A percentile compares a stretch with the other conserved stretches of the same genome.
These are phyloP conservation scores for Zootermopsis nevadensis DNA, from an alignment of 2,888 invertebrate species.

Conservation along the genomic window DNA sequence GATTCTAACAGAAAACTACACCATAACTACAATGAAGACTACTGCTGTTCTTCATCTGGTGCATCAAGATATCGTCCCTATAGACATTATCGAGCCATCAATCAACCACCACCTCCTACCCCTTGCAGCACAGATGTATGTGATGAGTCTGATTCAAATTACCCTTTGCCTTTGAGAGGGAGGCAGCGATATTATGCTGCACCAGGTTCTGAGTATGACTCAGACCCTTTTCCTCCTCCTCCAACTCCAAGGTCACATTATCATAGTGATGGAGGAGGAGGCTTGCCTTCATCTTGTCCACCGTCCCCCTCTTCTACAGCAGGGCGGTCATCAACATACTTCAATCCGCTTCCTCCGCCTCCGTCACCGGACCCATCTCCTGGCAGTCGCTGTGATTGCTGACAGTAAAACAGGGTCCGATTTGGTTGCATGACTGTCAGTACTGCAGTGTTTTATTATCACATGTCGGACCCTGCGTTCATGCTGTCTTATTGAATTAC, in stretches of 20 bases:
- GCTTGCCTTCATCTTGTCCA: conserved; percentile 70
- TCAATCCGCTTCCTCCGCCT: conserved; percentile 85
- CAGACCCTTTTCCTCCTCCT: conserved; percentile 79
- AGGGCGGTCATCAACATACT: conserved; percentile 78
- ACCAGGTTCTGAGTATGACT: conserved; percentile 69
- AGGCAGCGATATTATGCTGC: conserved; percentile 49
- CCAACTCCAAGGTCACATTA: conserved; percentile 81
- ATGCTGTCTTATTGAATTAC: neutral
- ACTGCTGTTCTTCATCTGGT: conserved; percentile 61
- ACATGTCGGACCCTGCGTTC: conserved; percentile 32
- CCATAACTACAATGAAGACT: conserved; percentile 54
- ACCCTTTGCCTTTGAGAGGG: conserved; percentile 62
- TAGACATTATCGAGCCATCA: conserved; percentile 79
- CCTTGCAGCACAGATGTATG: conserved; percentile 96
- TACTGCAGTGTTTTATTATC: neutral
- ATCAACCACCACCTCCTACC: conserved; percentile 92
- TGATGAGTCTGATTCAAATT: conserved; percentile 86
- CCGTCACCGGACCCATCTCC: conserved; percentile 79
- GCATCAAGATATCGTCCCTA: conserved; percentile 76
- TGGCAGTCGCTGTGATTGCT: conserved; percentile 51
- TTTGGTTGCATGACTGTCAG: neutral
- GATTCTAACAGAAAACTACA: conserved; percentile 63
- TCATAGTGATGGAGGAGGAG: conserved; percentile 74
- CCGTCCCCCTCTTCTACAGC: conserved; percentile 72
- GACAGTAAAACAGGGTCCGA: conserved; percentile 47